Base-by-base conservation (phyloP, 37 sponge, comb jelly and placozoan genomes). In the Spongilla lacustris region DNA sequence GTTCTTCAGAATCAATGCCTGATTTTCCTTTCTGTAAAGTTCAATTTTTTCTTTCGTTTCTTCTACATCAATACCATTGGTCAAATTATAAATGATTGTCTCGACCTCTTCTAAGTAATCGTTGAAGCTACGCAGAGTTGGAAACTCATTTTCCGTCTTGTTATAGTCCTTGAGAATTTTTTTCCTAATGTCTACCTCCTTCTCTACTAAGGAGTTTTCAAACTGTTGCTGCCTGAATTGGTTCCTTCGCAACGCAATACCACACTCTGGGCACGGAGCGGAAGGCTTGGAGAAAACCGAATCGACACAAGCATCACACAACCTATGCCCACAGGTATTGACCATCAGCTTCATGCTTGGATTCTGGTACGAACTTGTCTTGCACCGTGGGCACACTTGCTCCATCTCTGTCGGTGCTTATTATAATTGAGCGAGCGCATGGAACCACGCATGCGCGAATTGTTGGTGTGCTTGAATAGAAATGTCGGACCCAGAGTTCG, bases 21-120 rank as follows among this genome's bases (percentile, higher is more conserved):
- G 90, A 73, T 98, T 95, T n/a, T 93, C 91, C 68, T 89, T 95
- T 83, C 75, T 90, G 87, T 98, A 98, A 28, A 19, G 27, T 30
- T 94, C 93, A 68, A 96, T 84, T 38, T 78, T 80, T 17, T 66
- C 38, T 75, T 67, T 89, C 4, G 91, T 96, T 50, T 85, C 84
- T 35, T 96, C 96, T 26, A 91, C 91, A 87, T 98, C 92, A 80
- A 95, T 76, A 37, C 87, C 90, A 81, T 93, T 91, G 31, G 90
- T 74, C 68, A 95, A 71, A 76, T 95, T 98, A 80, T 66, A 98
- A 11, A 98, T 92, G 23, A 98, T 94, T 32, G 88, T 88, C 83
- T 98, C 99, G 4, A 98, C 87, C 46, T 96, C 97, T 76, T 98
- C 99, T 77, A 98, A 67, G 69, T 98, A 98, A 82, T 98, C 97